Evolutionary conservation across 2,888 invertebrate species (phyloP), one percentile per base, ranked within the genome.

Genomic region (Scelioninae gen. 2): DNA sequence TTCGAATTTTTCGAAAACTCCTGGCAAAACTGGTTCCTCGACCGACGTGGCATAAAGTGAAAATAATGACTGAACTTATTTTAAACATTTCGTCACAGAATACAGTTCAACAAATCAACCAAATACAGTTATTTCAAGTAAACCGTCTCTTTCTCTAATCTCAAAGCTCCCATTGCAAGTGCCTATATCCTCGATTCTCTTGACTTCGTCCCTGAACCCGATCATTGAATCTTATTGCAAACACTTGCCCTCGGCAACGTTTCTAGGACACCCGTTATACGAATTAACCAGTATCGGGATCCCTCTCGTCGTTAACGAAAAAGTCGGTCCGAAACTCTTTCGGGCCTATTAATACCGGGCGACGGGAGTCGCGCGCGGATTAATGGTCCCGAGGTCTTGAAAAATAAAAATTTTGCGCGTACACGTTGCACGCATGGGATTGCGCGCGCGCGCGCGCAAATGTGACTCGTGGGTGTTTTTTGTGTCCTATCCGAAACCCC

Each of bases 221-320:
- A 69, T 60, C 60, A 60, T 69, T 57, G 48, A 57, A 70, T 57
- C 63, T 53, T 31, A 50, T 57, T 50, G 70, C 70, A 13, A 70
- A 43, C 58, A 46, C 45, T 63, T 50, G 63, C 63, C 64, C 58
- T 58, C 52, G 64, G 50, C 63, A 6, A 37, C 28, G 64, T 64
- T 71, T 64, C 58, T 64, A 53, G 71, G 64, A 70, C 70, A 64
- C 70, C 64, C 70, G 70, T 64, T 64, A 64, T 55, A 50, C 50
- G 28, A 70, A 57, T 57, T 50, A 61, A 61, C n/a, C 45, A 41
- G 39, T 18, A 10, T 18, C 43, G 33, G 16, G 33, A 1, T 15
- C 16, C n/a, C 15, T 11, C 19, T 18, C 11, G 9, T n/a, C 50
- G 16, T 1, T 4, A 1, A 18, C 18, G 7, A 18, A 33, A 50